Base-by-base conservation (phyloP, 2,113 vertebrate species). In the Acanthochromis polyacanthus region DNA sequence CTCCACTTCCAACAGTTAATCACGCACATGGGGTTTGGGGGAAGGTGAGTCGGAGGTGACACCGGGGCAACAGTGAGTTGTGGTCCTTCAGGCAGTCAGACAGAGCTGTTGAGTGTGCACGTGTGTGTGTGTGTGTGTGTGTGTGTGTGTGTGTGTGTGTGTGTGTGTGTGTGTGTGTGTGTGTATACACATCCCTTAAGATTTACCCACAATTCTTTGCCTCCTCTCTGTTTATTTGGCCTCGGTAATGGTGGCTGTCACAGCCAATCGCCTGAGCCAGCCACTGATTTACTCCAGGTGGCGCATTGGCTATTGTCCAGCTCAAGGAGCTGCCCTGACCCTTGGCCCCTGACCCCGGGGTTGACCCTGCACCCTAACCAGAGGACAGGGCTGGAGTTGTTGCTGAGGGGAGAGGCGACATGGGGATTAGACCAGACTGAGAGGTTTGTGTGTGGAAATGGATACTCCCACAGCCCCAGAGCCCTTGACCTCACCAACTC, bases 251-350 rank as follows among this genome's bases (percentile, higher is more conserved):
- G 82, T 72, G 86, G 85, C 89, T 93, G 93, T 94, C 93, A 93
- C 28, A 71, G 90, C 65, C 84, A 86, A 94, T 89, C 75, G 89
- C 78, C 75, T 36, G 76, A 87, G 85, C 69, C 43, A 52, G 66
- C 78, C 56, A 12, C 89, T 94, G 93, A 95, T 95, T 93, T 91
- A 93, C 84, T 93, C 93, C 93, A 95, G 93, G 93, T 95, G 93
- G 80, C 80, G 87, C 87, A 89, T 91, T 79, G 81, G 89, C 88
- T 89, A 92, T 93, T 94, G 94, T 94, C 94, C 93, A 69, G 80
- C 82, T 88, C 59, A 84, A 90, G 83, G 80, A 89, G 79, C 86
- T 91, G 82, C 86, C 87, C 91, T 86, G 88, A 93, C 88, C 92
- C 79, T 32, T 87, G 80, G 84, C 88, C 92, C 66, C 19, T 91